These are phyloP conservation scores for Pachypeltis micranthus DNA, from an alignment of 1,140 invertebrate species.

Conservation along the genomic window DNA sequence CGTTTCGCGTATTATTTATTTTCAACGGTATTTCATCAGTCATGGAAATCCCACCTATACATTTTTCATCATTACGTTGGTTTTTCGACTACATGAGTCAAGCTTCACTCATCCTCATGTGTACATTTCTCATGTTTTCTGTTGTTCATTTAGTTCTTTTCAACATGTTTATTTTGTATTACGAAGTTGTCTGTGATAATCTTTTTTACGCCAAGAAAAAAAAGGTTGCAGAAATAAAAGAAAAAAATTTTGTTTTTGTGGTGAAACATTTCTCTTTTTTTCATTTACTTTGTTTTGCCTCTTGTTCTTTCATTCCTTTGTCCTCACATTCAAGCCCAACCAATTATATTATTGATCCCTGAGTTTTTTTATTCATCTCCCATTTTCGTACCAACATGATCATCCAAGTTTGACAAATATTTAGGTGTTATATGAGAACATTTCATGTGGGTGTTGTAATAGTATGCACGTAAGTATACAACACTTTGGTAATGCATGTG, in stretches of 20 bases:
- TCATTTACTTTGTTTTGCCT: not conserved
- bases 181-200: constrained; percentile 6
- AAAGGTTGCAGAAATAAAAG: constrained; percentile 8
- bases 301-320: not conserved
- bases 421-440: too few species aligned
- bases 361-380: too few species aligned
- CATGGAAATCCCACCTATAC: not conserved
- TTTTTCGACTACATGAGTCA: not conserved
- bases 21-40: not conserved
- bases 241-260: not conserved
- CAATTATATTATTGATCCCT: too few species aligned
- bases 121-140: not conserved
- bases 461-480: too few species aligned
- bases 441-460: too few species aligned
- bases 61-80: not conserved
- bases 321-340: too few species aligned
- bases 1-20: not conserved
- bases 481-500: not conserved
- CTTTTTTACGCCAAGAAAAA: constrained; percentile 2
- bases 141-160: not conserved
- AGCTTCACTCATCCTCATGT: not conserved
- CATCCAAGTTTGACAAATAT: too few species aligned
- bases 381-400: too few species aligned
- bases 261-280: not conserved
- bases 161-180: not conserved